phyloP scores from a whole-genome alignment of 2,797 vertebrate species.

The Gallinago nigripennis region DNA sequence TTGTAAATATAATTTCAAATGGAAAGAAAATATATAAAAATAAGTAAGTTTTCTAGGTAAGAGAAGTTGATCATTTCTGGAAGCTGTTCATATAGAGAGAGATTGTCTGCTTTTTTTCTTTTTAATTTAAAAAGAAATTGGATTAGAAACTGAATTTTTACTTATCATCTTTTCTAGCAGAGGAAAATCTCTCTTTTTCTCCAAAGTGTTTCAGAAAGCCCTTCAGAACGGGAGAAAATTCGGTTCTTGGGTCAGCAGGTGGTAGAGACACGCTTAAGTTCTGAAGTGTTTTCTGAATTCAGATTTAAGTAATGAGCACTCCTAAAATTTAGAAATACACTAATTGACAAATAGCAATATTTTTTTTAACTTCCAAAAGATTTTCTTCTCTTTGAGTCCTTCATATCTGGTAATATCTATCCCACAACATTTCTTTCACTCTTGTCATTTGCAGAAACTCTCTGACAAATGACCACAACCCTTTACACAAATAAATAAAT shows the following conservation, averaged over 20 bases:
- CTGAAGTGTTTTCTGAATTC: background rate
- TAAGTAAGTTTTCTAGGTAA: background rate
- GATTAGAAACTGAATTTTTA: background rate
- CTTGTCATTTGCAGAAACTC: background rate
- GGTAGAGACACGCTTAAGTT: fast-evolving
- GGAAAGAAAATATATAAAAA: background rate
- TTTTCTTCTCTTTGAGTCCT: background rate
- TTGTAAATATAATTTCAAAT: background rate
- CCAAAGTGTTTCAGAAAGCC: background rate
- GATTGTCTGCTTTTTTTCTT: background rate
- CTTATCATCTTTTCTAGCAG: background rate
- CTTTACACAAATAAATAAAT: background rate
- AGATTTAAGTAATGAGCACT: background rate
- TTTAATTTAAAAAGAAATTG: background rate
- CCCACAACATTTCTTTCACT: background rate
- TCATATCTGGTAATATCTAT: background rate
- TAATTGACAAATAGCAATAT: background rate
- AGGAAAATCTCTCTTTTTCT: background rate
- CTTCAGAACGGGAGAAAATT: background rate
- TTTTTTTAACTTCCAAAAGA: background rate
- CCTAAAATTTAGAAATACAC: background rate
- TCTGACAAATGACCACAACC: background rate
- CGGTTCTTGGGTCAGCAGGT: background rate
- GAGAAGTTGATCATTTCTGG: background rate
- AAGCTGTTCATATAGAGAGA: background rate